A percentile compares a stretch with the other conserved stretches of the same genome.
Evolutionary conservation across 2,888 invertebrate genomes (phyloP).

Genomic region (Heteromyza rotundicornis): DNA sequence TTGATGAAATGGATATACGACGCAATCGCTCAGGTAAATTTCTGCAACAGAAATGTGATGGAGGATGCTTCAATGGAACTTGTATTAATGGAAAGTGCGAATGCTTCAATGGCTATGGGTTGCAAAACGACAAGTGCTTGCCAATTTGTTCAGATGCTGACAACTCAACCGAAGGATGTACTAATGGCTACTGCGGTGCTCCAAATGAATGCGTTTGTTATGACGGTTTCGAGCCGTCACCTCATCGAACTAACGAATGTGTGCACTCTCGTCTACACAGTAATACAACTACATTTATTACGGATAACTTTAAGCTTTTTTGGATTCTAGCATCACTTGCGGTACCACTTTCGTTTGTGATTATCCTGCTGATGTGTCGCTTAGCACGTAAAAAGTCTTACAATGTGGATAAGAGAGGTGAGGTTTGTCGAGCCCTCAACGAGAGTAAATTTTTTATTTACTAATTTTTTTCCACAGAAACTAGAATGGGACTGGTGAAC

Average conservation of each 20-base stretch:
- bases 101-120: constrained; percentile 30
- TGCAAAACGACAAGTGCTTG: constrained; percentile 25
- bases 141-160: constrained; percentile 23
- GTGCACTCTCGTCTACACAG: not conserved
- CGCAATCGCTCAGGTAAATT: not conserved
- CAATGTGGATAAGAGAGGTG: constrained; percentile 35
- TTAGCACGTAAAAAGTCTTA: constrained; percentile 28
- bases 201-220: constrained; percentile 44
- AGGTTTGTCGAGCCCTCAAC: constrained; percentile 15
- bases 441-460: constrained; percentile 6
- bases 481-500: constrained; percentile 27
- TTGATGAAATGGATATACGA: not conserved
- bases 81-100: constrained; percentile 53
- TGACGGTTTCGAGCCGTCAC: constrained; percentile 25
- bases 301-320: constrained; percentile 21
- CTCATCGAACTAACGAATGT: constrained; percentile 12
- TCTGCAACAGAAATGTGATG: not conserved
- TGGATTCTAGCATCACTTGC: constrained; percentile 31
- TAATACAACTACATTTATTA: not conserved
- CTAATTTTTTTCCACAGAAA: constrained; percentile 32
- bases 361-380: constrained; percentile 30
- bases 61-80: constrained; percentile 43
- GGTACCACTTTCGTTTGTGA: constrained; percentile 26
- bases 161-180: constrained; percentile 33
- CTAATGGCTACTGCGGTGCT: constrained; percentile 44